Conservation (phyloP, 2,888 invertebrate genomes). For the Lysandra coridon region DNA sequence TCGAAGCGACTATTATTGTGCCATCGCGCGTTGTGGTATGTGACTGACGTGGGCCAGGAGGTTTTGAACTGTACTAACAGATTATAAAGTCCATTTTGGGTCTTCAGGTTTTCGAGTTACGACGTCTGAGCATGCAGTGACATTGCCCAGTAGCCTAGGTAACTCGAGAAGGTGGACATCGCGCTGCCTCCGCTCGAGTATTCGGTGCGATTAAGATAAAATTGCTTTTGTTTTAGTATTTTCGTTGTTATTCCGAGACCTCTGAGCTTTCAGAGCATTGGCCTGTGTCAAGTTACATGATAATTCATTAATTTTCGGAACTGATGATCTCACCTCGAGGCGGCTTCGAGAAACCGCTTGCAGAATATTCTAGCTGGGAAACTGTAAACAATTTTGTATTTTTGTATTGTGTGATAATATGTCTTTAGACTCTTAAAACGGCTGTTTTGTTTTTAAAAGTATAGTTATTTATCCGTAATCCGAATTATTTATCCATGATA, state of each 20-base stretch:
- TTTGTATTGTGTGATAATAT: not conserved
- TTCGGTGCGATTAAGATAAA: conserved; percentile 76
- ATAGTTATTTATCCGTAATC: too few species aligned
- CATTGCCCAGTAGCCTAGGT: conserved; percentile 80
- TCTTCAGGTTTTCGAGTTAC: conserved; percentile 41
- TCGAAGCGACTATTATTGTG: conserved; percentile 76
- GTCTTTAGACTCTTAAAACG: not conserved
- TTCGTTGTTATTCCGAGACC: conserved; percentile 46
- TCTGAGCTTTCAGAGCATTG: conserved; percentile 35
- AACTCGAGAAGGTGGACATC: conserved; percentile 77
- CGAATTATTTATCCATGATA: too few species aligned
- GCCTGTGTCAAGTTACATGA: conserved; percentile 32
- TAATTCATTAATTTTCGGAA: conserved; percentile 26
- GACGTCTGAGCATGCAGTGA: conserved; percentile 46
- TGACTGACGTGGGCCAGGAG: conserved; percentile 37
- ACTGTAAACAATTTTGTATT: not conserved
- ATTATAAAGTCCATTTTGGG: conserved; percentile 35
- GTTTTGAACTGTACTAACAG: conserved; percentile 37
- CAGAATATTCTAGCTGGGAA: not conserved
- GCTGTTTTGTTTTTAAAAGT: too few species aligned
- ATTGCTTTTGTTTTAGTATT: conserved; percentile 69
- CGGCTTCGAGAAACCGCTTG: not conserved
- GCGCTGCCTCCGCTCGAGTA: conserved; percentile 73
- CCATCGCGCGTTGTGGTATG: conserved; percentile 58
- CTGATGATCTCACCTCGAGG: conserved; percentile 11